Evolutionary conservation across 2,888 invertebrate species (phyloP).

Genomic region (Hoplodrina ambigua): DNA sequence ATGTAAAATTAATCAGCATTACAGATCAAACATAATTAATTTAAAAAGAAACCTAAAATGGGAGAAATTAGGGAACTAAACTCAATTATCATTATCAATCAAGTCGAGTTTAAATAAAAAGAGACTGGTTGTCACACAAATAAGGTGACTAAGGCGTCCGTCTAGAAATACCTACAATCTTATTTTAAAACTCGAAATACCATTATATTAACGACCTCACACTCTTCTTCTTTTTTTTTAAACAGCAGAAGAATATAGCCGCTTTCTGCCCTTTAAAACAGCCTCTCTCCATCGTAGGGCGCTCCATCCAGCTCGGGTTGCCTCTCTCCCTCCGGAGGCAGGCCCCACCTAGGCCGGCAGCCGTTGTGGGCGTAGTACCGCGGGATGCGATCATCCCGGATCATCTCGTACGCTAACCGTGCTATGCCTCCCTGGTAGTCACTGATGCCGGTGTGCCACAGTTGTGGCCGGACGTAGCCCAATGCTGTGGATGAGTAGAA

Average conservation of each 20-base stretch:
- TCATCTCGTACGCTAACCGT: slow-evolving; percentile 83
- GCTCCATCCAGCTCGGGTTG: slow-evolving; percentile 83
- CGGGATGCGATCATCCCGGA: slow-evolving; percentile 81
- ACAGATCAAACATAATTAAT: too few relatives aligned
- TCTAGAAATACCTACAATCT: too few relatives aligned
- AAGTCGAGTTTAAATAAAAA: too few relatives aligned
- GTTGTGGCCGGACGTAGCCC: slow-evolving; percentile 79
- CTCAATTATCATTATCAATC: too few relatives aligned
- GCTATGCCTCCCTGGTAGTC: slow-evolving; percentile 83
- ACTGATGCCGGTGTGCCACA: slow-evolving; percentile 80
- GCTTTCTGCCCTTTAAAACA: slow-evolving; percentile 68
- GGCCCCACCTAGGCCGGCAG: slow-evolving; percentile 80
- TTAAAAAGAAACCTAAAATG: too few relatives aligned
- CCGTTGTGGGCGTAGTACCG: slow-evolving; percentile 81
- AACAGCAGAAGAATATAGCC: too few relatives aligned
- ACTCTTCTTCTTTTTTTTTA: background rate
- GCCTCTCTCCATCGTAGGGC: slow-evolving; percentile 82
- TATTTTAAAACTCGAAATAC: too few relatives aligned
- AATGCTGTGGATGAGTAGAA: slow-evolving; percentile 68
- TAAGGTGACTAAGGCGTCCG: too few relatives aligned
- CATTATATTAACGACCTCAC: background rate
- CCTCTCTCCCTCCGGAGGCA: slow-evolving; percentile 80
- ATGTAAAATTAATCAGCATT: too few relatives aligned
- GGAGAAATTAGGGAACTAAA: too few relatives aligned
- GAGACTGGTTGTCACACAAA: too few relatives aligned